Evolutionary conservation across 2,888 invertebrate species (phyloP).

Genomic region (Ecliptopera silaceata): DNA sequence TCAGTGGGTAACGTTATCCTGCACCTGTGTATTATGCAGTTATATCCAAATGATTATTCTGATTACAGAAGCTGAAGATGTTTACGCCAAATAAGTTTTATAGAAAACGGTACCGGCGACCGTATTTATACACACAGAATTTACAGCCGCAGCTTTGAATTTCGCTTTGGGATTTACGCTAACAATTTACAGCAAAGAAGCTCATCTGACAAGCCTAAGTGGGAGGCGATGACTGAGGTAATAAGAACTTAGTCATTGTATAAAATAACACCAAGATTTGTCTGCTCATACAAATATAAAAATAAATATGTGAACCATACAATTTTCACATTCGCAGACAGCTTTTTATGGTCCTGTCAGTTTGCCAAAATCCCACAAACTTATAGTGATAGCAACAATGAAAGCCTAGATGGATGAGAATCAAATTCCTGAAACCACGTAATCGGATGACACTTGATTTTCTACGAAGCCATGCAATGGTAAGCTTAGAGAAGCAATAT

Average conservation of each 20-base stretch:
- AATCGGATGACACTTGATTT: conserved; percentile 15
- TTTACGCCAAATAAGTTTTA: too few species aligned
- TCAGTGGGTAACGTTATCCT: neutral
- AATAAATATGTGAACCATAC: conserved; percentile 12
- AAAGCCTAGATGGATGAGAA: conserved; percentile 7
- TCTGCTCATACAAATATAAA: conserved; percentile 21
- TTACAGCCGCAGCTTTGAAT: too few species aligned
- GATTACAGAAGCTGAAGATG: neutral
- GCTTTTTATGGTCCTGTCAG: conserved; percentile 27
- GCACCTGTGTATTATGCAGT: neutral
- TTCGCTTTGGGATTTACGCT: too few species aligned
- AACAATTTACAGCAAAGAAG: neutral
- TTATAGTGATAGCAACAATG: conserved; percentile 1
- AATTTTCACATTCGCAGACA: conserved; percentile 21
- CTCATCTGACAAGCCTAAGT: neutral
- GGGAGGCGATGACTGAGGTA: conserved; percentile 8
- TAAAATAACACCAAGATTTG: neutral
- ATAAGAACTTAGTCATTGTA: conserved; percentile 7
- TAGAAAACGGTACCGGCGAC: too few species aligned
- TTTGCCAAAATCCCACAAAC: conserved; percentile 19
- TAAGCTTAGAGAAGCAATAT: conserved; percentile 9
- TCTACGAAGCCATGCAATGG: conserved; percentile 13
- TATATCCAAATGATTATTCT: neutral
- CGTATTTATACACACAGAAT: too few species aligned
- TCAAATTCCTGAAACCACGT: conserved; percentile 8